Percentiles rank a stretch among this genome's conserved stretches.
phyloP scores from a whole-genome alignment of 2,797 vertebrate species.

The Crocodylus rhombifer region DNA sequence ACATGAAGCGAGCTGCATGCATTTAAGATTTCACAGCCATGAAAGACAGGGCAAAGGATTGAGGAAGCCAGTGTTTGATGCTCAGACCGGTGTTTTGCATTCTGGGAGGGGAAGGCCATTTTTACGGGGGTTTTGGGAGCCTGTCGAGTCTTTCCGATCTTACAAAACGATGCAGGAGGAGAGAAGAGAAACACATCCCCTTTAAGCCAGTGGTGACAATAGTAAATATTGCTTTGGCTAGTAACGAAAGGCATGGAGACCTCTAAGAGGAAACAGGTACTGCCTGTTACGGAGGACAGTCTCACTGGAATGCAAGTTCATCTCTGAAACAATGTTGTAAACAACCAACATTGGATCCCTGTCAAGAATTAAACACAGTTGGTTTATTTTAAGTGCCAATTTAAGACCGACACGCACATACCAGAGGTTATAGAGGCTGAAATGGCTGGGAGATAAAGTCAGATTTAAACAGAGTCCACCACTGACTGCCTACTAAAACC shows the following conservation, averaged over 20 bases:
- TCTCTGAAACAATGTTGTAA: not conserved
- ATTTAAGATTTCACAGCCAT: not conserved
- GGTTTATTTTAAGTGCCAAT: not conserved
- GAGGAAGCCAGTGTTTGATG: rapidly evolving
- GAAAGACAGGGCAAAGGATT: not conserved
- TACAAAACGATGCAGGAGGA: not conserved
- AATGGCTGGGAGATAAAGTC: slow-evolving; percentile 31
- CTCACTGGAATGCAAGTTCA: not conserved
- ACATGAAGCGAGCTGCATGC: rapidly evolving
- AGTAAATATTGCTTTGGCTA: not conserved
- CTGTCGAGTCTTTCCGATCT: not conserved
- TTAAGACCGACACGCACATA: not conserved
- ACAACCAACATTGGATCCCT: not conserved
- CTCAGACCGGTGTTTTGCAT: not conserved
- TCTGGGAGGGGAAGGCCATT: not conserved
- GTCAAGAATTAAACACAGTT: rapidly evolving
- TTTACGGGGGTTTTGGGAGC: not conserved
- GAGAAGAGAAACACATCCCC: not conserved
- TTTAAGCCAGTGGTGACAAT: not conserved
- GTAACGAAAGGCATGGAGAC: not conserved
- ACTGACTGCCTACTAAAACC: not conserved
- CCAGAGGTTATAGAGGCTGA: not conserved
- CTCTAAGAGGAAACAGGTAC: not conserved
- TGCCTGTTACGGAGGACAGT: not conserved
- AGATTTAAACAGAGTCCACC: slow-evolving; percentile 1